phyloP scores from a whole-genome alignment of 2,888 invertebrate species.

The Cataglyphis rosenhaueri region DNA sequence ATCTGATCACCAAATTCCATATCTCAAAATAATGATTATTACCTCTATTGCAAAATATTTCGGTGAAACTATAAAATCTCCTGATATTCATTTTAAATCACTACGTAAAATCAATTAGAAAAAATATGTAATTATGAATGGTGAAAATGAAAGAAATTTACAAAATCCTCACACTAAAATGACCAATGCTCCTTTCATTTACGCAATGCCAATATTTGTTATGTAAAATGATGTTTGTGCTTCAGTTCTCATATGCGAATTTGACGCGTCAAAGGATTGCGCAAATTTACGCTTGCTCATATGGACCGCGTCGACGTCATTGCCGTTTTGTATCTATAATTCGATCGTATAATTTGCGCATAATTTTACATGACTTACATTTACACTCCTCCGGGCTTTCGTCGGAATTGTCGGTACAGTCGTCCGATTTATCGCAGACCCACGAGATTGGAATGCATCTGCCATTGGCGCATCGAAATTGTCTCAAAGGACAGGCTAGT shows the following conservation, averaged over 20 bases:
- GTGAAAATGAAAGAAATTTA: neutral
- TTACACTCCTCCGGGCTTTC: slow-evolving; percentile 91
- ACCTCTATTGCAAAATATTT: neutral
- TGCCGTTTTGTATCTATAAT: neutral
- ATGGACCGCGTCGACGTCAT: slow-evolving; percentile 16
- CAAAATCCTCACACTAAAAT: neutral
- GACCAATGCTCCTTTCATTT: neutral
- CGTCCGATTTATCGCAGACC: slow-evolving; percentile 92
- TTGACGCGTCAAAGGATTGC: slow-evolving; percentile 37
- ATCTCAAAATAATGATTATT: neutral
- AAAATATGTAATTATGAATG: neutral
- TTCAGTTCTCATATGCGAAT: slow-evolving; percentile 23
- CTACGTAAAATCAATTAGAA: neutral
- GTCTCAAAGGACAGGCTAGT: slow-evolving; percentile 88
- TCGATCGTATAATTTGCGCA: neutral
- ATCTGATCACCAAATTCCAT: neutral
- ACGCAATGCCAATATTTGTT: slow-evolving; percentile 37
- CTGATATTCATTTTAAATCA: neutral
- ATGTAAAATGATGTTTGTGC: slow-evolving; percentile 40
- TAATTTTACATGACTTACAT: slow-evolving; percentile 84
- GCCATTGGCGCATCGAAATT: slow-evolving; percentile 91
- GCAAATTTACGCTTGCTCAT: slow-evolving; percentile 22
- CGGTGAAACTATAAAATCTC: neutral
- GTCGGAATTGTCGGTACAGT: slow-evolving; percentile 94
- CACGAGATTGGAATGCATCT: slow-evolving; percentile 92